Base-by-base conservation (phyloP, 2,888 invertebrate species). In the Caenorhabditis sp. region DNA sequence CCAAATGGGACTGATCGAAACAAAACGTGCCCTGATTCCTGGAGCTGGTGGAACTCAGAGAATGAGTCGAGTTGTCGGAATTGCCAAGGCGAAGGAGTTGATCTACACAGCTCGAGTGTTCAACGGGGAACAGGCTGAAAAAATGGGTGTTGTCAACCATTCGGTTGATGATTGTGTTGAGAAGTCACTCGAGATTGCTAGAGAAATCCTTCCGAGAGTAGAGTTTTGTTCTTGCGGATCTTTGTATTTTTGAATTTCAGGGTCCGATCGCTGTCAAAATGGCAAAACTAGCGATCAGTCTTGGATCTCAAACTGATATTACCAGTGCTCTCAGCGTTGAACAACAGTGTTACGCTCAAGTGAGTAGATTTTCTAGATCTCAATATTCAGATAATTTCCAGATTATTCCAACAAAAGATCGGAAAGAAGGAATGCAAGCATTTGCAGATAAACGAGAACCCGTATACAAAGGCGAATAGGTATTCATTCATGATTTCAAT, bases 371-470 rank as follows among this genome's bases (percentile, higher is more conserved):
- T 4, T 19, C 37, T 37, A 37, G 37, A 37, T 37, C 10, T 10
- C 8, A 37, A 37, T 37, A 10, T 8, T 37, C 14, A n/a, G n/a
- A n/a, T n/a, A n/a, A n/a, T 26, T 67, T 78, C 17, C 80, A 89
- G 87, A 87, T 89, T 55, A 92, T 97, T 77, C 93, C 94, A 14
- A 96, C 97, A 0, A 93, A 94, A 88, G 99, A 99, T 89, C 91
- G 99, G 67, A 88, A 93, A 14, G 99, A 99, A 89, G 99, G 97
- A 27, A 91, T 99, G 84, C 91, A 92, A 58, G 97, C 99, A 0
- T 99, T 99, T 88, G 92, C 92, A 43, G 95, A 97, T 88, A 99
- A 99, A 89, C 91, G 99, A 75, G 92, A 92, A 83, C 97, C 99
- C 0, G 90, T 92, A 60, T 99, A 94, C 89, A 92, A 91, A 81